Conservation (phyloP, 2,888 invertebrate genomes). For the Lomographa bimaculata region DNA sequence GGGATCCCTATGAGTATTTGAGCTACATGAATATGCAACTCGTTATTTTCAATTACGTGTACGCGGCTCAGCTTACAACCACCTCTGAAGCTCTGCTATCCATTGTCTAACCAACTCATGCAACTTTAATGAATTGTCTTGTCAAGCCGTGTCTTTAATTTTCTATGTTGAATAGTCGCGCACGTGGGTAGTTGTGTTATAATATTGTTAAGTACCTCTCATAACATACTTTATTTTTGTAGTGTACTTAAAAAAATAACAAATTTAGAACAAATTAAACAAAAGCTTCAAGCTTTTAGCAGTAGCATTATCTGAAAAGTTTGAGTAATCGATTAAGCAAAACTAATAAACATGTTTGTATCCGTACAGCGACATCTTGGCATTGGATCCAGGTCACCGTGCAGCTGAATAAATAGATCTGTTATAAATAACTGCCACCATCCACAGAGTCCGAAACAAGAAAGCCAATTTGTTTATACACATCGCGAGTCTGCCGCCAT, state of each 20-base stretch:
- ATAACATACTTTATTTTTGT: too few relatives aligned
- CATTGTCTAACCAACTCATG: constrained; percentile 52
- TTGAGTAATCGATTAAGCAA: constrained; percentile 13
- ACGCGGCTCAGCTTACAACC: constrained; percentile 48
- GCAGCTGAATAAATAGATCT: constrained; percentile 77
- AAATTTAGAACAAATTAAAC: too few relatives aligned
- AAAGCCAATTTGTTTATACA: constrained; percentile 57
- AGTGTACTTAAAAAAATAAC: too few relatives aligned
- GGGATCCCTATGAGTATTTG: constrained; percentile 5
- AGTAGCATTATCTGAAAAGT: neutral
- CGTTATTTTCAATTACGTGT: constrained; percentile 71
- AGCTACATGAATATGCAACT: constrained; percentile 69
- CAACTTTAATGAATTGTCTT: constrained; percentile 59
- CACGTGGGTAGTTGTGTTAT: constrained; percentile 30
- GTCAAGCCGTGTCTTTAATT: constrained; percentile 37
- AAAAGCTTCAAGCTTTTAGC: neutral
- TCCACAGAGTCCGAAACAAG: constrained; percentile 42
- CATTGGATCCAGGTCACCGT: constrained; percentile 71
- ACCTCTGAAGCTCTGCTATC: constrained; percentile 47
- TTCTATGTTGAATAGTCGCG: constrained; percentile 41
- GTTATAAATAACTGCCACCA: constrained; percentile 67
- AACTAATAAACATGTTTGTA: constrained; percentile 18
- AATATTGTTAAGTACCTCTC: constrained; percentile 19
- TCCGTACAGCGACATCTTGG: constrained; percentile 52
- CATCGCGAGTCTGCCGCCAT: constrained; percentile 22